Conservation (phyloP, 2,797 vertebrate species). For the Hoplostethus mediterraneus region DNA sequence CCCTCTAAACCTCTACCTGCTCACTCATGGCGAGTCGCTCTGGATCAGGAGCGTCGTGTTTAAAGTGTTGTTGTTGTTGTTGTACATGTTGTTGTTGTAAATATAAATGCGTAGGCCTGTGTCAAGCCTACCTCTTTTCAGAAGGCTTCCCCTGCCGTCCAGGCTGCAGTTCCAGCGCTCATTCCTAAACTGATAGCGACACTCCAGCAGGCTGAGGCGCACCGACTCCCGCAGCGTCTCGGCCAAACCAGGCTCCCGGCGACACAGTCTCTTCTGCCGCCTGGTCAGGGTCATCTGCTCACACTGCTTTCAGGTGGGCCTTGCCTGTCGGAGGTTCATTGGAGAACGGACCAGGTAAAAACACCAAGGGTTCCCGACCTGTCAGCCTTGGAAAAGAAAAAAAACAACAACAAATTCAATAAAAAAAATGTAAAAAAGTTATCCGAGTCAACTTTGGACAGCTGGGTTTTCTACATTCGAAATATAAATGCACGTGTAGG, state of each 20-base stretch:
- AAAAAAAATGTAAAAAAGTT: too few species aligned
- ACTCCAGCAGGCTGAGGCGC: conserved; percentile 93
- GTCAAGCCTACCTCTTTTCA: conserved; percentile 90
- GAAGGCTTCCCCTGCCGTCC: conserved; percentile 92
- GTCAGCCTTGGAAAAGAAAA: conserved; percentile 85
- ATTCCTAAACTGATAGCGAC: conserved; percentile 94
- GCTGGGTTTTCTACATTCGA: not conserved
- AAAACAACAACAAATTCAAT: not conserved
- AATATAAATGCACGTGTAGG: not conserved
- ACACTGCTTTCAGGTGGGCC: conserved; percentile 95
- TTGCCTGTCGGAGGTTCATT: conserved; percentile 81
- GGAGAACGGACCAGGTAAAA: conserved; percentile 87
- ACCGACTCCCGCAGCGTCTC: conserved; percentile 94
- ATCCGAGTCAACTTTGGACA: too few species aligned
- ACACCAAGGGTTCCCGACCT: conserved; percentile 90
- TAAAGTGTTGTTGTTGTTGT: not conserved
- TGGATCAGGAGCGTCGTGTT: too few species aligned
- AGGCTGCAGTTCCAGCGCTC: conserved; percentile 99
- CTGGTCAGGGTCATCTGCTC: conserved; percentile 93
- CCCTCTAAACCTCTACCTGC: too few species aligned
- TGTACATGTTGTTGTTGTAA: not conserved
- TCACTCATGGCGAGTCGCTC: too few species aligned
- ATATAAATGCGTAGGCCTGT: too few species aligned
- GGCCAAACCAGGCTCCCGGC: conserved; percentile 93
- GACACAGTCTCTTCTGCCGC: conserved; percentile 93